phyloP scores from a whole-genome alignment of 2,888 invertebrate genomes.

The Xestia sexstrigata region DNA sequence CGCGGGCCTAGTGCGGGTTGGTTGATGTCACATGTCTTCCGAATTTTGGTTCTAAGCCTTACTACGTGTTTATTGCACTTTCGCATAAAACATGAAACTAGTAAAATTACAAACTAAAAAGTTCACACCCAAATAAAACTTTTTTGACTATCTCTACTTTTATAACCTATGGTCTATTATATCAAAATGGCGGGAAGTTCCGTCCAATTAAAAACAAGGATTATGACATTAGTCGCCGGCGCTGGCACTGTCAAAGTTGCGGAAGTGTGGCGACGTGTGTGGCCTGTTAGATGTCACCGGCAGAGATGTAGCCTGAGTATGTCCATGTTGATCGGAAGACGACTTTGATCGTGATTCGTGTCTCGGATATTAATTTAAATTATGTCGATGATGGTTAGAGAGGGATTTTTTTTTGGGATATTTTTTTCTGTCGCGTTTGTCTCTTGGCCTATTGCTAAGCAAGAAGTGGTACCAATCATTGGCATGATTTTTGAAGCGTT shows the following conservation, averaged over 20 bases:
- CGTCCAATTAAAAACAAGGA: slow-evolving; percentile 56
- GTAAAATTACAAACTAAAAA: slow-evolving; percentile 4
- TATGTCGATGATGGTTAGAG: slow-evolving; percentile 15
- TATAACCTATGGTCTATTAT: slow-evolving; percentile 14
- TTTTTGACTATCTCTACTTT: slow-evolving; percentile 4
- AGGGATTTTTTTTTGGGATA: neutral
- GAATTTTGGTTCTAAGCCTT: neutral
- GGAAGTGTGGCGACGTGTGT: slow-evolving; percentile 81
- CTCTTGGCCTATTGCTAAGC: neutral
- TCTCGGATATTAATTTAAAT: slow-evolving; percentile 42
- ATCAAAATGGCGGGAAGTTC: slow-evolving; percentile 45
- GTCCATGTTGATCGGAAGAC: slow-evolving; percentile 12
- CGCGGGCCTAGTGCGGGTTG: neutral
- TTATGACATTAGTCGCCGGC: slow-evolving; percentile 60
- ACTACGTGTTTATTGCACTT: neutral
- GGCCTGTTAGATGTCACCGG: slow-evolving; percentile 77
- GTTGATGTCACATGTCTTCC: neutral
- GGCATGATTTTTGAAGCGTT: neutral
- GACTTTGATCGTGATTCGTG: slow-evolving; percentile 46
- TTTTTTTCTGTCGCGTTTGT: neutral
- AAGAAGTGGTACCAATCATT: neutral
- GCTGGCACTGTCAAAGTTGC: slow-evolving; percentile 66
- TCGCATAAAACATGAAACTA: neutral
- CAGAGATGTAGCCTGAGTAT: slow-evolving; percentile 22
- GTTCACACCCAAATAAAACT: neutral